Base-by-base conservation (phyloP, 2,797 vertebrate species). In the Naso thynnoides region DNA sequence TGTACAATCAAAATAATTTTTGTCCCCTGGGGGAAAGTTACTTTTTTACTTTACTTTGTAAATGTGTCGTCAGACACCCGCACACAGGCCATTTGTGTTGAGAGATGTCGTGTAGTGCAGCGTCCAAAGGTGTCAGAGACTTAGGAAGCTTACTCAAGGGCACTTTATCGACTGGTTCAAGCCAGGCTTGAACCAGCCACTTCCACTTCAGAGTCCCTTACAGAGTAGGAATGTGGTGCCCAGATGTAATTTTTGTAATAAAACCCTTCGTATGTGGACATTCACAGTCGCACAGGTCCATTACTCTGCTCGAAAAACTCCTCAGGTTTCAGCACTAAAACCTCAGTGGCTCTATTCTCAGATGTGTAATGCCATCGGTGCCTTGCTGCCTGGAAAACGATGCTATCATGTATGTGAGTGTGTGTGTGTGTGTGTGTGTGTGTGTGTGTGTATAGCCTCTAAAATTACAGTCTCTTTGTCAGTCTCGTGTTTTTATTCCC, bases 341-440 rank as follows among this genome's bases (percentile, higher is more conserved):
- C 79, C 81, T 82, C 82, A 81, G 81, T 79, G 19, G 11, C 72
- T 86, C 84, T 85, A 74, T 86, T 89, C 78, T 77, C 52, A 88
- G 81, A 76, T 19, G 69, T 82, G 77, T 59, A 74, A 83, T 68
- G 70, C 56, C 75, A 58, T 19, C 19, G 36, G 44, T 71, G 73
- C 74, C 72, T 42, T 16, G n/a, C 42, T 78, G 84, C 44, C 72
- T 78, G 83, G 55, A 78, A 87, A 77, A 81, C 61, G 82, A 72
- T 49, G 49, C 60, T 36, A 50, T 45, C 45, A 49, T 48, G 53
- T 41, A 44, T 65, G 65, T 58, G 21, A 44, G 61, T 59, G 61
- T 61, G 39, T 72, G 53, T 47, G 53, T 49, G 24, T 61, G 5
- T 36, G 31, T 49, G 58, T 48, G 59, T 33, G 42, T 44, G 6